phyloP scores from a whole-genome alignment of 2,797 vertebrate genomes.

The Columba guinea region DNA sequence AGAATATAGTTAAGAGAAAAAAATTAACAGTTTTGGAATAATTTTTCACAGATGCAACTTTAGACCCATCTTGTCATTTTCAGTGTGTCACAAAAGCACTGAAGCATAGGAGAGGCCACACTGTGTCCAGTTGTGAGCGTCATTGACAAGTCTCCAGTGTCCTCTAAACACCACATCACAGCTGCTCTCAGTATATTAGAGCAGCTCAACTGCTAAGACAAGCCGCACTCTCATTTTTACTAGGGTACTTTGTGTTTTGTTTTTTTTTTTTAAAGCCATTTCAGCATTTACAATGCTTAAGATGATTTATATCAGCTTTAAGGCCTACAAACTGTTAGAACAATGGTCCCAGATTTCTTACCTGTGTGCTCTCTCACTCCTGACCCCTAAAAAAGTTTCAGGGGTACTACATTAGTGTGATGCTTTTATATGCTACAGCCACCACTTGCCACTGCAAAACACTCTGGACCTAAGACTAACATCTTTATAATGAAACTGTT shows the following conservation, averaged over 20 bases:
- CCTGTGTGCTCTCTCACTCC: background rate
- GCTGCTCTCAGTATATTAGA: background rate
- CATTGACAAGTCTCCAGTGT: background rate
- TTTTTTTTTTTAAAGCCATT: background rate
- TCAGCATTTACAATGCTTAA: background rate
- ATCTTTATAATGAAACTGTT: background rate
- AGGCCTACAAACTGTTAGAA: background rate
- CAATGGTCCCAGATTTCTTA: background rate
- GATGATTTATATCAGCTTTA: background rate
- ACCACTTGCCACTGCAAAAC: background rate
- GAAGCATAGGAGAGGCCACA: background rate
- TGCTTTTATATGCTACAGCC: background rate
- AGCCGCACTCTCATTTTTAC: background rate
- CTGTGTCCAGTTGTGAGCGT: background rate
- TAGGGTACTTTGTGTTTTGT: no score
- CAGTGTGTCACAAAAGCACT: background rate
- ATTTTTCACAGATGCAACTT: background rate
- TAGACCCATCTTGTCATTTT: background rate
- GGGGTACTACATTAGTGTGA: background rate
- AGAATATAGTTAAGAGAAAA: background rate
- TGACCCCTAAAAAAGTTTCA: background rate
- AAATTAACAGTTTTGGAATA: background rate
- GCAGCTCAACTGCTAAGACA: background rate
- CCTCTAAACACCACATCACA: background rate
- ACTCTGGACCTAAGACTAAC: background rate